Percentiles rank a stretch among this genome's conserved stretches.
Evolutionary conservation across 2,113 vertebrate species (phyloP).

Genomic region (Cynoglossus semilaevis): DNA sequence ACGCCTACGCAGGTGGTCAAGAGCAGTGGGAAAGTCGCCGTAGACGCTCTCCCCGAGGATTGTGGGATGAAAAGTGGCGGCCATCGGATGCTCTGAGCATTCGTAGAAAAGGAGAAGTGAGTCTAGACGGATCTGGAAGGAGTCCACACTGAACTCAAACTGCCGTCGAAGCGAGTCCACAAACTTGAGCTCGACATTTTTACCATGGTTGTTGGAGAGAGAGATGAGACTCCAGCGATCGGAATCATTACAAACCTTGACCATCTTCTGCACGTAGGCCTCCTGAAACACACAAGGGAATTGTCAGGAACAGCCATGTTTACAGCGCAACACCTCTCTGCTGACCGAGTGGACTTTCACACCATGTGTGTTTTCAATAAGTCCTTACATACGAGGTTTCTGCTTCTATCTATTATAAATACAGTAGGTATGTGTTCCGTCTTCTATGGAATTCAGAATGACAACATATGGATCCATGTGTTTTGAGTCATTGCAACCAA

Average conservation of each 20-base stretch:
- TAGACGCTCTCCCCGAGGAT: conserved; percentile 97
- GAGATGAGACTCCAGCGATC: conserved; percentile 99
- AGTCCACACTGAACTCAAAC: conserved; percentile 99
- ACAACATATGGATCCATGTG: too few relatives aligned
- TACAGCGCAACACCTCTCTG: neutral
- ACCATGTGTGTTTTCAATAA: too few relatives aligned
- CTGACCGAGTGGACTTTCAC: neutral
- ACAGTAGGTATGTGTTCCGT: too few relatives aligned
- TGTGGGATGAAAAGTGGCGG: conserved; percentile 93
- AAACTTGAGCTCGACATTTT: conserved; percentile 98
- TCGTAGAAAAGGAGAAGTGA: conserved; percentile 97
- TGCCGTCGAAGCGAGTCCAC: conserved; percentile 96
- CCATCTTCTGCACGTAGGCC: conserved; percentile 99
- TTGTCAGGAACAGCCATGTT: neutral
- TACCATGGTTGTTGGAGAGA: conserved; percentile 96
- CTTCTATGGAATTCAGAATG: too few relatives aligned
- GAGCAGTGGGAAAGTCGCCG: conserved; percentile 91
- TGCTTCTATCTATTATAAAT: too few relatives aligned
- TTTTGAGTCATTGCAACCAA: too few relatives aligned
- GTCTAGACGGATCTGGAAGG: conserved; percentile 98
- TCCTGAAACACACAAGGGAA: conserved; percentile 75
- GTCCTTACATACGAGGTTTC: too few relatives aligned
- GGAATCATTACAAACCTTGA: conserved; percentile 97
- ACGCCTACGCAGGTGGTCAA: conserved; percentile 93
- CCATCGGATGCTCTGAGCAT: conserved; percentile 96